Evolutionary conservation across 2,888 invertebrate genomes (phyloP).

Genomic region (Syritta pipiens): DNA sequence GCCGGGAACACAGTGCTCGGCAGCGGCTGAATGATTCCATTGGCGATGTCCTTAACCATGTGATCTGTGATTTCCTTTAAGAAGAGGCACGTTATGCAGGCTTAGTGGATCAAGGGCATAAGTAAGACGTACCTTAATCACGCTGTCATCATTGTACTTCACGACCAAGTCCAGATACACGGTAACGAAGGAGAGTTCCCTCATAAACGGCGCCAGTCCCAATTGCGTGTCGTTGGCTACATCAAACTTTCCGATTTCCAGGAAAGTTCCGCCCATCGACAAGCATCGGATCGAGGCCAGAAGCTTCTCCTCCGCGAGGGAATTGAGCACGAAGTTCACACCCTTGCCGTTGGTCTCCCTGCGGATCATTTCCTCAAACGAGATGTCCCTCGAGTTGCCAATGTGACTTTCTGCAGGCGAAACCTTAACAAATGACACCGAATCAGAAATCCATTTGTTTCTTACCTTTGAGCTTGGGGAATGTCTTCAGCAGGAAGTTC

Average conservation of each 20-base stretch:
- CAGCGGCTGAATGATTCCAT: conserved; percentile 86
- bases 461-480: conserved; percentile 81
- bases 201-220: conserved; percentile 84
- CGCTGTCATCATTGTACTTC: background rate
- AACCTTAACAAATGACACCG: too few relatives aligned
- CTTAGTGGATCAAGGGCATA: too few relatives aligned
- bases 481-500: conserved; percentile 82
- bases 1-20: conserved; percentile 83
- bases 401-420: conserved; percentile 82
- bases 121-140: conserved; percentile 22
- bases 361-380: conserved; percentile 92
- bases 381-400: conserved; percentile 91
- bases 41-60: conserved; percentile 81
- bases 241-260: conserved; percentile 94
- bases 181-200: conserved; percentile 88
- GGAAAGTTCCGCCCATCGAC: conserved; percentile 83
- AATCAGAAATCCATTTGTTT: too few relatives aligned
- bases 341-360: conserved; percentile 90
- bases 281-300: conserved; percentile 84
- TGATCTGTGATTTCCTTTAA: too few relatives aligned
- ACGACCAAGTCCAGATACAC: conserved; percentile 84
- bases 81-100: too few relatives aligned
- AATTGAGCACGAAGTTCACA: conserved; percentile 95
- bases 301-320: conserved; percentile 94
- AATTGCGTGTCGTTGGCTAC: conserved; percentile 84